phyloP scores from a whole-genome alignment of 2,888 invertebrate species.

The Philonicus albiceps region DNA sequence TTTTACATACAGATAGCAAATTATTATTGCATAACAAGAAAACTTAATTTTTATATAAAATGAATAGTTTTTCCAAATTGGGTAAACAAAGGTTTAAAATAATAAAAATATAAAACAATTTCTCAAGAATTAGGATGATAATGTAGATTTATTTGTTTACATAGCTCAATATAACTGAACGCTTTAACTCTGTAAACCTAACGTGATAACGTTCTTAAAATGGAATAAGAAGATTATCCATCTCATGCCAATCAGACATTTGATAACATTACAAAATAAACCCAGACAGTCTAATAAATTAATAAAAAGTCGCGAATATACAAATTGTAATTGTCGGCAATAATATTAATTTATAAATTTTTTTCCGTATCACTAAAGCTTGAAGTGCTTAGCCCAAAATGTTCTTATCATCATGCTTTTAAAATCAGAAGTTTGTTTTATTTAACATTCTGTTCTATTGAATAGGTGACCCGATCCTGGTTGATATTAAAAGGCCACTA shows the following conservation, averaged over 20 bases:
- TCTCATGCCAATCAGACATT: neutral
- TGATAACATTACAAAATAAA: neutral
- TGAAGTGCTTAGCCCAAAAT: neutral
- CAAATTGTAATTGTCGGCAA: neutral
- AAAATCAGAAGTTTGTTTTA: neutral
- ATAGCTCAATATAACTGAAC: neutral
- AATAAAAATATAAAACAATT: neutral
- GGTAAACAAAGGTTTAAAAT: neutral
- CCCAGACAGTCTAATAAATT: neutral
- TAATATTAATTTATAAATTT: too few species aligned
- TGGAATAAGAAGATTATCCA: neutral
- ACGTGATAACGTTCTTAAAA: neutral
- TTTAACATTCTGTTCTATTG: neutral
- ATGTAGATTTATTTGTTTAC: neutral
- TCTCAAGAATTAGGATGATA: neutral
- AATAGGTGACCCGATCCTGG: neutral
- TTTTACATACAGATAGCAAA: too few species aligned
- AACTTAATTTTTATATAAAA: too few species aligned
- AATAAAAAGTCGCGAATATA: neutral
- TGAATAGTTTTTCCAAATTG: too few species aligned
- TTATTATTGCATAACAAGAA: too few species aligned
- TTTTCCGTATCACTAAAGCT: neutral
- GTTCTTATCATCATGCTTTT: neutral
- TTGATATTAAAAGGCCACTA: neutral
- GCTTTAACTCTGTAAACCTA: neutral